Percentiles rank a stretch among this genome's conserved stretches.
phyloP scores from a whole-genome alignment of 2,888 invertebrate species.

The Camponotus fellah region DNA sequence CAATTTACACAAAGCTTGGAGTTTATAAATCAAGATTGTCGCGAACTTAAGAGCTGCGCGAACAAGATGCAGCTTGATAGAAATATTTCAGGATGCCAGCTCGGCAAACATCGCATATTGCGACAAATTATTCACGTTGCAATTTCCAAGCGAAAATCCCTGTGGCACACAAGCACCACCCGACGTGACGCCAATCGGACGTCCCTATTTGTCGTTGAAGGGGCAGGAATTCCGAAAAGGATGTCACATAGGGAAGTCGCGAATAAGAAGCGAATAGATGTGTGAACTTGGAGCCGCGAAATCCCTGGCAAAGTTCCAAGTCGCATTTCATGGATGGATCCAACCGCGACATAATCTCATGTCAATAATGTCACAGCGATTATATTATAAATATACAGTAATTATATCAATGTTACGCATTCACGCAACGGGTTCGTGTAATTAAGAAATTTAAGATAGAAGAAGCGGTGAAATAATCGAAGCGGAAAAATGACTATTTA shows the following conservation, averaged over 20 bases:
- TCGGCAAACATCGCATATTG: slow-evolving; percentile 41
- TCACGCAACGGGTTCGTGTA: background rate
- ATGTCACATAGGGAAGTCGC: slow-evolving; percentile 7
- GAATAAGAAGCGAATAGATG: slow-evolving; percentile 17
- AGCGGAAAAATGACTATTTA: too few species aligned
- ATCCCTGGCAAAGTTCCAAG: slow-evolving; percentile 62
- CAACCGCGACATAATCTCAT: slow-evolving; percentile 11
- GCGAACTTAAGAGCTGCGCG: background rate
- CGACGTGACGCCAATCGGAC: slow-evolving; percentile 37
- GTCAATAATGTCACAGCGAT: slow-evolving; percentile 6
- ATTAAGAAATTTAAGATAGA: background rate
- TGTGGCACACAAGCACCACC: background rate
- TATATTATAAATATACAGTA: slow-evolving; percentile 1
- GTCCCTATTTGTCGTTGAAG: background rate
- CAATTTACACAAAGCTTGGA: background rate
- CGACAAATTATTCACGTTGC: slow-evolving; percentile 53
- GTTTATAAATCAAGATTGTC: slow-evolving; percentile 6
- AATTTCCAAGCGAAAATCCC: slow-evolving; percentile 48
- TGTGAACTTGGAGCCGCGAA: slow-evolving; percentile 58
- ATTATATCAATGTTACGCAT: slow-evolving; percentile 41
- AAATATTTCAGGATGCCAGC: slow-evolving; percentile 26
- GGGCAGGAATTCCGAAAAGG: slow-evolving; percentile 27
- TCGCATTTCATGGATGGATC: slow-evolving; percentile 44
- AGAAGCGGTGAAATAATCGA: background rate
- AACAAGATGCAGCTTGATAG: slow-evolving; percentile 24